Conservation (phyloP, 2,797 vertebrate species). For the Channallabes apus region DNA sequence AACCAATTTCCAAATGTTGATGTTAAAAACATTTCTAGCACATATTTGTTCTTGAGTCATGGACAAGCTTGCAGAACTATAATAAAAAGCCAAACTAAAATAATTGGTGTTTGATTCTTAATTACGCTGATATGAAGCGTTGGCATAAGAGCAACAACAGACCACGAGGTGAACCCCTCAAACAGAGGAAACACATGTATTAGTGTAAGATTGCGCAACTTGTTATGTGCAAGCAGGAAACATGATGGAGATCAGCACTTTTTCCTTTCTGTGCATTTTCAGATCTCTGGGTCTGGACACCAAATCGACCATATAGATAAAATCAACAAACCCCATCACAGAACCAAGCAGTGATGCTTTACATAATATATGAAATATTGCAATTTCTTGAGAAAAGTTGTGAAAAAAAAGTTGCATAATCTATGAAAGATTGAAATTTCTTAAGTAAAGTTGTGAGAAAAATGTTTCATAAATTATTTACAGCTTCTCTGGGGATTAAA, state of each 20-base stretch:
- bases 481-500: not conserved
- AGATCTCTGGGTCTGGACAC: not conserved
- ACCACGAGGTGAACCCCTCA: not conserved
- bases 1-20: not conserved
- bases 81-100: not conserved
- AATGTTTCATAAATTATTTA: not conserved
- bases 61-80: not conserved
- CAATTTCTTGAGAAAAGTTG: not conserved
- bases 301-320: no score
- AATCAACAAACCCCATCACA: no score
- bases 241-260: conserved; percentile 13
- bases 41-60: not conserved
- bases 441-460: not conserved
- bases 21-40: not conserved
- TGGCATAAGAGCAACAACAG: no score
- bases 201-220: conserved; percentile 16
- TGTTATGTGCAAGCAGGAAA: not conserved
- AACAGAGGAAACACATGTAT: conserved; percentile 5
- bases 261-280: not conserved
- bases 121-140: not conserved
- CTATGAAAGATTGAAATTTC: not conserved
- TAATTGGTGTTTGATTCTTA: not conserved
- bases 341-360: no score
- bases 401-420: not conserved
- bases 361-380: no score